phyloP scores from a whole-genome alignment of 1,140 invertebrate species.

The Trachymyrmex cornetzi region DNA sequence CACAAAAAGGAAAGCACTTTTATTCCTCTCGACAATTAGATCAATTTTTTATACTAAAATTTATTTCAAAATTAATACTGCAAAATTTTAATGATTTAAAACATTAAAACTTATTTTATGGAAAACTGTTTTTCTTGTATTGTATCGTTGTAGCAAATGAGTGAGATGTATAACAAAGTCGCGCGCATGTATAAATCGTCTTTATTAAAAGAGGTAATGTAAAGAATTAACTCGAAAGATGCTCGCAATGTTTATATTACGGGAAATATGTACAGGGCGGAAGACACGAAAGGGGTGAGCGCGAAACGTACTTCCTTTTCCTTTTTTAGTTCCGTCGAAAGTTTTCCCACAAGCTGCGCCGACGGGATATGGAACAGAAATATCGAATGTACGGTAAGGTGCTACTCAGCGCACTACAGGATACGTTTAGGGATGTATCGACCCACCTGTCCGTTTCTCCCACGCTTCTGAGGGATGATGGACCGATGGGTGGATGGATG shows the following conservation, averaged over 20 bases:
- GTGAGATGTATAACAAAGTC: background rate
- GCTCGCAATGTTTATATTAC: background rate
- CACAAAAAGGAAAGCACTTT: too few relatives aligned
- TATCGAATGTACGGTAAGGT: constrained; percentile 80
- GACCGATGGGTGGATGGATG: constrained; percentile 70
- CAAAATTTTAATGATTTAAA: too few relatives aligned
- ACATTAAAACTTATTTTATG: too few relatives aligned
- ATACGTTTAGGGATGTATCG: constrained; percentile 63
- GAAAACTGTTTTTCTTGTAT: too few relatives aligned
- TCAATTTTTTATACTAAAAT: too few relatives aligned
- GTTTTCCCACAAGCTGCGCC: constrained; percentile 81
- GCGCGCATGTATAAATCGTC: background rate
- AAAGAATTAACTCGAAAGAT: background rate
- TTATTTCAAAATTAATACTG: too few relatives aligned
- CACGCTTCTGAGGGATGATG: constrained; percentile 78
- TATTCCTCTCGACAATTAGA: too few relatives aligned
- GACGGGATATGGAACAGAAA: constrained; percentile 76
- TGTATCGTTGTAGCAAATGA: too few relatives aligned
- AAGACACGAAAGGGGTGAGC: background rate
- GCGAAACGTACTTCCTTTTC: constrained; percentile 23
- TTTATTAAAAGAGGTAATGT: background rate
- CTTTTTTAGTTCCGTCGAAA: background rate
- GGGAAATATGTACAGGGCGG: background rate
- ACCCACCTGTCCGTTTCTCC: constrained; percentile 84
- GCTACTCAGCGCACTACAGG: constrained; percentile 74